Evolutionary conservation across 1,140 invertebrate genomes (phyloP), one percentile per base, ranked within the genome.

Genomic region (Pararge aegeria): DNA sequence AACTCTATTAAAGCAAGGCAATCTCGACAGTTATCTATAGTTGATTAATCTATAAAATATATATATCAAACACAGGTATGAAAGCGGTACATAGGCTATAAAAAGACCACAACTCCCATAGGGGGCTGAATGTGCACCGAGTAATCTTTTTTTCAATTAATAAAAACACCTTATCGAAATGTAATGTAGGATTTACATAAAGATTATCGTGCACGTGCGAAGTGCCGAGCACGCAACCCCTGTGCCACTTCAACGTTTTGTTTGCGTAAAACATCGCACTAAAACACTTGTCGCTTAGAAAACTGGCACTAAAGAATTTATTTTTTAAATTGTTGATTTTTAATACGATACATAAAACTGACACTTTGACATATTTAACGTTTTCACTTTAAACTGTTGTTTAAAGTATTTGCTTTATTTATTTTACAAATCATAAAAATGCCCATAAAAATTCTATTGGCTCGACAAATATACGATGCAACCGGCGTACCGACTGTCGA

Each of bases 401-500:
- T n/a, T 1, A 30, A 10, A 7, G 9, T 30, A 30, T 51, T 18
- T 52, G 16, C 0, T 62, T 57, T 48, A 48, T 46, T 64, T 48
- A 54, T 56, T 37, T 48, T 50, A 44, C 40, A 27, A 19, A 40
- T 16, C 0, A 13, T 44, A 1, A 92, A 84, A 68, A 95, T 95
- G 94, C 91, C 94, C 12, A 94, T 96, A 62, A 93, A 95, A 89
- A 92, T 95, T 64, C 95, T 99, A 76, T 92, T 95, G 64, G 98
- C 98, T 64, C 95, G 98, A 83, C 96, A 98, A 91, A 99, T 99
- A 82, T 99, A 96, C 87, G 98, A 99, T 90, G 97, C 97, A 53
- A 95, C 97, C 84, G 98, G 98, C 55, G 97, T 98, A 76, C 98
- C 98, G 49, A 99, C 98, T 29, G 96, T 99, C 46, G 98, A 99